Conservation (phyloP, 2,797 vertebrate genomes). For the Sebastiscus tertius region DNA sequence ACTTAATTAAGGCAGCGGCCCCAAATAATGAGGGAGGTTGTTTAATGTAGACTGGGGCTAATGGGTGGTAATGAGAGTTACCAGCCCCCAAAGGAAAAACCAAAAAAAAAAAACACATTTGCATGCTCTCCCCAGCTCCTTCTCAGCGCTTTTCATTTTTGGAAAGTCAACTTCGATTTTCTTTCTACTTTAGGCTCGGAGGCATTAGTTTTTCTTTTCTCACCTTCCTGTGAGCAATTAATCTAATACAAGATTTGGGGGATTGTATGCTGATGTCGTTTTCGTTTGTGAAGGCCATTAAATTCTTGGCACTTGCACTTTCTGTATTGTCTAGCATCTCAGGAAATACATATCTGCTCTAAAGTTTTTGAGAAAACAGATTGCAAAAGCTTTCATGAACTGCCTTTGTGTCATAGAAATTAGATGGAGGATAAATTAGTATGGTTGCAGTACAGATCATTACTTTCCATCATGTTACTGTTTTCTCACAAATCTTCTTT, state of each 20-base stretch:
- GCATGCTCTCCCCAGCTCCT: background rate
- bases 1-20: conserved; percentile 47
- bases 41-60: conserved; percentile 49
- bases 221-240: conserved; percentile 1
- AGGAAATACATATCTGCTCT: background rate
- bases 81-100: background rate
- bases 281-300: background rate
- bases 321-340: background rate
- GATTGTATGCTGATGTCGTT: background rate
- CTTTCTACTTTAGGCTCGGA: background rate
- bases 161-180: conserved; percentile 19
- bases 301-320: background rate
- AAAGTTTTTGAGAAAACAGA: background rate
- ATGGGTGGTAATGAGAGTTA: conserved; percentile 53
- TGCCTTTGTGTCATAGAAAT: conserved; percentile 13
- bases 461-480: background rate
- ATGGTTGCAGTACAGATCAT: background rate
- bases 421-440: background rate
- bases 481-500: background rate
- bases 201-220: background rate
- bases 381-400: background rate
- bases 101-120: background rate
- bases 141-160: conserved; percentile 22
- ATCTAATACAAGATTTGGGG: background rate
- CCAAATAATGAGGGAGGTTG: conserved; percentile 47